phyloP scores from a whole-genome alignment of 2,888 invertebrate genomes.

The Mythimna ferrago region DNA sequence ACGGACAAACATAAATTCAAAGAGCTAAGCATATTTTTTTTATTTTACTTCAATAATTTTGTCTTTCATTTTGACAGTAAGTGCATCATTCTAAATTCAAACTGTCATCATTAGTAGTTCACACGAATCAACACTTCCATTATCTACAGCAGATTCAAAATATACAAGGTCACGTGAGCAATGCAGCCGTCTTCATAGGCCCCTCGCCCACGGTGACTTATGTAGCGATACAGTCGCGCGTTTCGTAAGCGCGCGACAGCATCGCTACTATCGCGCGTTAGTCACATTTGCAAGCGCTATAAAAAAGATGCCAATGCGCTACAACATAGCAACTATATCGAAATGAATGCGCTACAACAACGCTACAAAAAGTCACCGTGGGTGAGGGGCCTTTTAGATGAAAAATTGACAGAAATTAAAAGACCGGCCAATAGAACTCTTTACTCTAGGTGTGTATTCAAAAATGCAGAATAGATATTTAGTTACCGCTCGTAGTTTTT shows the following conservation, averaged over 20 bases:
- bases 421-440: neutral
- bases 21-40: neutral
- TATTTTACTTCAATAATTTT: neutral
- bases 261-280: no score
- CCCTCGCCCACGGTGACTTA: no score
- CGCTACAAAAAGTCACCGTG: no score
- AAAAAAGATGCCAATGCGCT: no score
- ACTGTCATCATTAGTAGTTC: constrained; percentile 13
- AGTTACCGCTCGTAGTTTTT: no score
- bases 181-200: neutral
- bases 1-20: neutral
- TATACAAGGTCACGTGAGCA: neutral
- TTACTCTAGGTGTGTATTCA: no score
- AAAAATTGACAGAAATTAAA: neutral
- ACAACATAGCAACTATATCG: no score
- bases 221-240: no score
- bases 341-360: no score
- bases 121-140: constrained; percentile 19
- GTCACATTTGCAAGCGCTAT: no score
- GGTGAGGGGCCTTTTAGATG: neutral
- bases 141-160: constrained; percentile 7
- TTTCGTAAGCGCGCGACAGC: no score
- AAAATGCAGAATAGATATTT: no score
- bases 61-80: neutral
- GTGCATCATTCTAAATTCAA: constrained; percentile 8